Evolutionary conservation across 2,113 vertebrate species (phyloP), one percentile per base, ranked within the genome.

Genomic region (Scopus umbretta): DNA sequence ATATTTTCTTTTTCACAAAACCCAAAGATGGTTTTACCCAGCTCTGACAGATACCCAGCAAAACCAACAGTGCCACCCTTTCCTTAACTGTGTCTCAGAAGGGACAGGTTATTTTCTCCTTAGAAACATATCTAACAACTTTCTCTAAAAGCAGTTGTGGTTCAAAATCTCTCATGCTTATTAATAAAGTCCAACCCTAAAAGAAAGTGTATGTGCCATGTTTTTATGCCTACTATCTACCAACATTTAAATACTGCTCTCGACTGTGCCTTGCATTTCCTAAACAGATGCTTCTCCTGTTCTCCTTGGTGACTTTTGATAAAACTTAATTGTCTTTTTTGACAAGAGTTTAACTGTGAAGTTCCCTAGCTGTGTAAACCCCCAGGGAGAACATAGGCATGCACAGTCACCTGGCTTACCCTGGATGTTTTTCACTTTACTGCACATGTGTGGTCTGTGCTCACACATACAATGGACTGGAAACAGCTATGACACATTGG

Each of bases 401-500:
- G 25, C 6, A 26, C 5, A 38, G 9, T 67, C 25, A 76, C 15
- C 40, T 30, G 40, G 2, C 3, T 80, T 56, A 47, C 23, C 36
- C 72, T 59, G 61, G 26, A 11, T 16, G 32, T 30, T 82, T 85
- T 71, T 53, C 56, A 42, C 18, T 42, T 42, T 56, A 32, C 10
- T 5, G 1, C 9, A 22, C 3, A 2, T 7, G 2, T 4, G 10
- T n/a, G 20, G 20, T 40, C 65, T 43, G 43, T 59, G 12, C 16
- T 45, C 73, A 47, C 16, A 26, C 0, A 0, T 80, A 23, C 43
- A 65, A 27, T 11, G 56, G 30, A 49, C 20, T 56, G 30, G 40
- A 66, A 92, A 61, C 3, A 5, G 4, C 43, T 67, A 13, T 36
- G 30, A 25, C 7, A 10, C 1, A 0, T 30, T 27, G 36, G 55